Evolutionary conservation across 2,888 invertebrate genomes (phyloP).

Genomic region (Sinhomidia bicolor): DNA sequence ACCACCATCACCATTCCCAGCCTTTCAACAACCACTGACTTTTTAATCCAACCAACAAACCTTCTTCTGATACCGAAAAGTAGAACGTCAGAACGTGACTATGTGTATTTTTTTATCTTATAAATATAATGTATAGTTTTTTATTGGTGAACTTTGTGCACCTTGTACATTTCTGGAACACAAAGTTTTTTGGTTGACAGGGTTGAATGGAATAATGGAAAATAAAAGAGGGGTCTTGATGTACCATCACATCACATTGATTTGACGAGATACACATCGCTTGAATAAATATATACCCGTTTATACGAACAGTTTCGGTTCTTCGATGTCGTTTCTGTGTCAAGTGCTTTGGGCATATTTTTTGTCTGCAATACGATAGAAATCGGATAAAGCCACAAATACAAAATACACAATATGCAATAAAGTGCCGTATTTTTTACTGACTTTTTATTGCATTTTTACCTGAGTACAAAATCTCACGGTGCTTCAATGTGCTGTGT

Average conservation of each 20-base stretch:
- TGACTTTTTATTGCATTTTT: constrained; percentile 34
- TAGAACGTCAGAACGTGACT: background rate
- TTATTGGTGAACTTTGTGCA: constrained; percentile 31
- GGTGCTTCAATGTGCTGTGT: background rate
- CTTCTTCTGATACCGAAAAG: background rate
- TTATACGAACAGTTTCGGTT: background rate
- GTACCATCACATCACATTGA: background rate
- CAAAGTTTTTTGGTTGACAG: background rate
- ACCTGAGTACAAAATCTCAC: constrained; percentile 13
- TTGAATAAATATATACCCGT: background rate
- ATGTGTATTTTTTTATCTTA: background rate
- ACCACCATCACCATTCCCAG: background rate
- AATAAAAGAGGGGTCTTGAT: constrained; percentile 18
- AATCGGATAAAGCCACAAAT: constrained; percentile 27
- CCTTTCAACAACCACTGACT: background rate
- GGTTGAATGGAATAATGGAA: background rate
- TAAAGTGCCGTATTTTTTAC: background rate
- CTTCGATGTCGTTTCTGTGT: constrained; percentile 22
- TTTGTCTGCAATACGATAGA: background rate
- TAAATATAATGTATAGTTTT: background rate
- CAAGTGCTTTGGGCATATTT: background rate
- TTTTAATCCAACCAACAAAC: background rate
- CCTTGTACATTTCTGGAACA: background rate
- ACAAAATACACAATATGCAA: background rate
- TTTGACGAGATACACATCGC: background rate